A percentile compares a stretch with the other conserved stretches of the same genome.
Evolutionary conservation across 1,140 invertebrate species (phyloP).

Genomic region (Bilobella aurantiaca): DNA sequence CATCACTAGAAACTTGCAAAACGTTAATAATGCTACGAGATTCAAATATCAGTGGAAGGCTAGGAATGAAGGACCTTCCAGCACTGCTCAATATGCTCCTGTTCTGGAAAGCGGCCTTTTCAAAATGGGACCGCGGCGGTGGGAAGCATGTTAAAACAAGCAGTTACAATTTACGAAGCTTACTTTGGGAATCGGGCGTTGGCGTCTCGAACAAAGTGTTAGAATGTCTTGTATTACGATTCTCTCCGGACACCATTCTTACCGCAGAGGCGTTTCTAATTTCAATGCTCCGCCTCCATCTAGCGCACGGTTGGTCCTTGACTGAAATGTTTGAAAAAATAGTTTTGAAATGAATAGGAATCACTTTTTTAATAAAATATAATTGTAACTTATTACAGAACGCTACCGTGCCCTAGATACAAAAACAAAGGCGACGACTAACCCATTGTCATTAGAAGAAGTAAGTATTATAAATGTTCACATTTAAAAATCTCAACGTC

Average conservation of each 20-base stretch:
- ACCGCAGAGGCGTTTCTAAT: conserved; percentile 55
- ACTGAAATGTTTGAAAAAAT: too few relatives aligned
- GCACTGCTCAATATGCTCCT: conserved; percentile 53
- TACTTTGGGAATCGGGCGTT: conserved; percentile 57
- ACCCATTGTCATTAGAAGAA: conserved; percentile 61
- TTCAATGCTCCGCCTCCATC: conserved; percentile 57
- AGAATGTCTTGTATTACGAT: conserved; percentile 57
- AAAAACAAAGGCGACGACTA: conserved; percentile 53
- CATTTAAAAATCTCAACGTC: neutral
- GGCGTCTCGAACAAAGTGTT: conserved; percentile 63
- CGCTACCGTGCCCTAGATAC: conserved; percentile 57
- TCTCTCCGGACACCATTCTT: conserved; percentile 51
- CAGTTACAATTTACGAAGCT: conserved; percentile 52
- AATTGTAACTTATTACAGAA: conserved; percentile 42
- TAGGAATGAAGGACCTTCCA: conserved; percentile 50
- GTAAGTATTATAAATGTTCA: conserved; percentile 41
- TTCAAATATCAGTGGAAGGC: conserved; percentile 53
- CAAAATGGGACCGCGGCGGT: conserved; percentile 50
- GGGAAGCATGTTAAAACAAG: conserved; percentile 49
- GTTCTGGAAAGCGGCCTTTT: conserved; percentile 54
- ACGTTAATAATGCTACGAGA: conserved; percentile 57
- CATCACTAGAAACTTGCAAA: conserved; percentile 53
- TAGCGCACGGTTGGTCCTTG: conserved; percentile 56
- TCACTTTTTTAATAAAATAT: neutral
- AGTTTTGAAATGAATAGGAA: too few relatives aligned